Conservation (phyloP, 2,113 vertebrate species). For the Nycticebus coucang region DNA sequence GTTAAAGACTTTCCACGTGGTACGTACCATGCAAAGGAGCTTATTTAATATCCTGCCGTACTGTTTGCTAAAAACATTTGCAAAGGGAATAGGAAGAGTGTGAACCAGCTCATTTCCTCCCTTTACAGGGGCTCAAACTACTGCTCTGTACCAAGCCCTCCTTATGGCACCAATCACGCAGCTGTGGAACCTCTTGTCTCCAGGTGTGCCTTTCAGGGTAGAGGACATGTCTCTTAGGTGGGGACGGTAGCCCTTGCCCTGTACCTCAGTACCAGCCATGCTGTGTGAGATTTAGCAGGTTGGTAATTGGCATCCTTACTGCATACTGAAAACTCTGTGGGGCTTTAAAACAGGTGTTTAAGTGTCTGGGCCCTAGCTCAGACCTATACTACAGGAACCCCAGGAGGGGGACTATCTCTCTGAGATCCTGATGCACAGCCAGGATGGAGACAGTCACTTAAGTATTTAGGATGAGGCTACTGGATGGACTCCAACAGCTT, state of each 20-base stretch:
- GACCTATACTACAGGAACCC: background rate
- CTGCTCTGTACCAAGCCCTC: background rate
- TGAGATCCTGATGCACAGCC: background rate
- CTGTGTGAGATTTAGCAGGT: background rate
- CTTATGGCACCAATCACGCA: background rate
- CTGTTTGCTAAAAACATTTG: background rate
- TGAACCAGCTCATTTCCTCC: background rate
- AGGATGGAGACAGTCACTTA: background rate
- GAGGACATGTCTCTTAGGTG: rapidly evolving
- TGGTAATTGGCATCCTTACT: background rate
- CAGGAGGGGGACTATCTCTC: background rate
- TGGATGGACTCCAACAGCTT: background rate
- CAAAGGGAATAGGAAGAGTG: background rate
- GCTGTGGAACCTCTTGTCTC: background rate
- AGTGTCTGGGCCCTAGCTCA: background rate
- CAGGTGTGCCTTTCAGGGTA: background rate
- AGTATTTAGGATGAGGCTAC: background rate
- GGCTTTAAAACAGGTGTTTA: background rate
- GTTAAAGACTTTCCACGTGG: background rate
- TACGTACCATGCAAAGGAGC: background rate
- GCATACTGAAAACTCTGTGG: background rate
- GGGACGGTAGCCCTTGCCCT: background rate
- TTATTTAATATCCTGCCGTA: background rate
- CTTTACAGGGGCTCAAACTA: background rate
- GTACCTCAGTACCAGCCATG: background rate